Base-by-base conservation (phyloP, 2,888 invertebrate genomes). In the Eupithecia insigniata region DNA sequence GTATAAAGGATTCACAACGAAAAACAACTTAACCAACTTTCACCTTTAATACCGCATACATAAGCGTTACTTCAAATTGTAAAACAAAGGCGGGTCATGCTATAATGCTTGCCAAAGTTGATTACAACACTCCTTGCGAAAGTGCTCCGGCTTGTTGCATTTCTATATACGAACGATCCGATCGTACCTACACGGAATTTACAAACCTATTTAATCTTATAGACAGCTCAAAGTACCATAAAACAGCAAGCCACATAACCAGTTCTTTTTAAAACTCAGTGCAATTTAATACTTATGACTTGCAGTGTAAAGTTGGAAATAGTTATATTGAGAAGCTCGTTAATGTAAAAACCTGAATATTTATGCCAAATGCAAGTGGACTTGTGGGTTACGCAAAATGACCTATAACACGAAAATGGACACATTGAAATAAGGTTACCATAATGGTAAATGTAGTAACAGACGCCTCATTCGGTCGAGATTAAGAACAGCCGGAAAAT, bases 71-170 rank as follows among this genome's bases (percentile, higher is more conserved):
- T 60, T 72, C 61, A 46, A 68, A 72, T 32, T 65, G 32, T 22
- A 64, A 67, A 30, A 66, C 70, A 71, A 74, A 32, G 62, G 16
- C 64, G 66, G 66, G 71, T 69, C 66, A 73, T 61, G 60, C 36
- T 64, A 69, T 26, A 28, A 66, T 64, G 58, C 71, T 55, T 39
- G 39, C 71, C 66, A 64, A 74, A 71, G 30, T 60, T 58, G 71
- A 67, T 78, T 78, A 72, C 78, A 65, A 34, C 73, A 73, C 69
- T 22, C 8, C 64, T 78, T 78, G 73, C 78, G 76, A 76, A 76
- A 78, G 76, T 73, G 32, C 58, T 30, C 68, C 16, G 51, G 68
- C 66, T 36, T 26, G 65, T 78, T 78, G 70, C 76, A 69, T 72
- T 73, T 69, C 71, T 32, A 36, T 58, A 34, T 14, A 64, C 32